Evolutionary conservation across 2,797 vertebrate species (phyloP), one percentile per base, ranked within the genome.

Genomic region (Esox masquinongy): DNA sequence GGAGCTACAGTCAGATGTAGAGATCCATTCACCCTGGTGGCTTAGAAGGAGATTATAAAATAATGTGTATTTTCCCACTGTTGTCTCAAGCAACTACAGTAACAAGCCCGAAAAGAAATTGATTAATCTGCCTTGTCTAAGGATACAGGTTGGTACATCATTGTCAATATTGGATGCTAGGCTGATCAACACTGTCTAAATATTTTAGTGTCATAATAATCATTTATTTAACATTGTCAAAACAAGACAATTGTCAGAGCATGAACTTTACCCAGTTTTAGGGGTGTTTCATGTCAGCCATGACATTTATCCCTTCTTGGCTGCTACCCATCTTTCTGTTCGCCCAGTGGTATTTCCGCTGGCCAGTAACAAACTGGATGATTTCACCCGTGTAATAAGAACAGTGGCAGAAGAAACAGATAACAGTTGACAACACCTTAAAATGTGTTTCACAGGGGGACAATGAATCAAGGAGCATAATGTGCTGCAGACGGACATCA

Each of bases 1-100:
- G 79, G 74, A 83, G 72, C 72, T 73, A 51, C 75, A 76, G 81
- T 73, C 74, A 78, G 72, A 79, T 68, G 73, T 16, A 66, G 72
- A 78, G 82, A 81, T 85, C 59, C 84, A 82, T 73, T 77, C 72
- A 74, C 81, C 73, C 64, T 47, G 16, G 61, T 61, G 68, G 75
- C 80, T 82, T 61, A 73, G 51, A 64, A 12, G 7, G 70, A 19
- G 43, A 17, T 50, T 43, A 34, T 24, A 70, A 19, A 47, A 24
- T 70, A 14, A 53, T 17, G 15, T 29, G 56, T 36, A 7, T 67
- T 34, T 67, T 29, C 29, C 9, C 16, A 16, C 69, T 5, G 9
- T 51, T 26, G 14, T 51, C 47, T 50, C 22, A 9, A 64, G 29
- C 24, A 29, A 29, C 53, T n/a, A 61, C 56, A 61, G 22, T 59